Conservation (phyloP, 2,888 invertebrate species). For the Phyllotreta cruciferae region DNA sequence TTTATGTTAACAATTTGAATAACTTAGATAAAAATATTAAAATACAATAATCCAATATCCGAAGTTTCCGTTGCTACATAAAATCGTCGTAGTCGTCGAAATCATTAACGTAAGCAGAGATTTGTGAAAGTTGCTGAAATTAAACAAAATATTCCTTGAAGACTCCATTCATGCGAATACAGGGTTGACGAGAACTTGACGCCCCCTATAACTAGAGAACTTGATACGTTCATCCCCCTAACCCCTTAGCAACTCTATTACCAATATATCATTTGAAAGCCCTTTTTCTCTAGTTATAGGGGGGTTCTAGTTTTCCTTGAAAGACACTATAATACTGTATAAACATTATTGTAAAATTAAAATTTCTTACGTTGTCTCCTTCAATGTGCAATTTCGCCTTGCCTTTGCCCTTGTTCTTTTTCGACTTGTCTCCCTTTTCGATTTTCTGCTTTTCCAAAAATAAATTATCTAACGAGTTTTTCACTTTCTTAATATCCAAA, state of each 20-base stretch:
- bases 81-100: slow-evolving; percentile 72
- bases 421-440: slow-evolving; percentile 81
- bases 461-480: slow-evolving; percentile 81
- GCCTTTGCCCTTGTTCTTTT: slow-evolving; percentile 78
- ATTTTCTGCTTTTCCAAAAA: slow-evolving; percentile 87
- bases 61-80: slow-evolving; percentile 67
- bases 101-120: slow-evolving; percentile 71
- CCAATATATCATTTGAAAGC: no score
- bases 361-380: slow-evolving; percentile 72
- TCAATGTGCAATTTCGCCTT: slow-evolving; percentile 82
- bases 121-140: slow-evolving; percentile 64
- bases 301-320: no score
- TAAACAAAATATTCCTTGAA: slow-evolving; percentile 40
- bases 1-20: slow-evolving; percentile 35
- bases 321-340: no score
- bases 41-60: slow-evolving; percentile 24
- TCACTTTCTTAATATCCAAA: slow-evolving; percentile 83
- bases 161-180: no score
- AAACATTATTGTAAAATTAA: slow-evolving; percentile 29
- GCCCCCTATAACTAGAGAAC: no score
- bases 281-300: no score
- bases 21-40: slow-evolving; percentile 38
- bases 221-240: no score
- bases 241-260: no score
- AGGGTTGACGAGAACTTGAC: no score